Conservation (phyloP, 2,113 vertebrate genomes). For the Cyanoliseus patagonus region DNA sequence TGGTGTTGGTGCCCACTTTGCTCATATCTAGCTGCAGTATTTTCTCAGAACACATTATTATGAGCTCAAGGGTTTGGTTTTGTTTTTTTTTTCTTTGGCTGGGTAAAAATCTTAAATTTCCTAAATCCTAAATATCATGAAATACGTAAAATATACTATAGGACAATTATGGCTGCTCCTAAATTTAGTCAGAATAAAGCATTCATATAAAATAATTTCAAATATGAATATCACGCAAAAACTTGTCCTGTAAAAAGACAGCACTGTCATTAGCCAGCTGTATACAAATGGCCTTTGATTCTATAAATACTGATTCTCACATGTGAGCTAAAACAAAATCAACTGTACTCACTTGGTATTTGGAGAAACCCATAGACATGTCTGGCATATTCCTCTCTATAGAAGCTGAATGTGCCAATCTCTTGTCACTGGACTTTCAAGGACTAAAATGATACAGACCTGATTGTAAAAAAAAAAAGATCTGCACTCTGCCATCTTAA, state of each 20-base stretch:
- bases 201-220: background rate
- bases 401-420: background rate
- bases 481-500: background rate
- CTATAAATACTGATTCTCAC: constrained; percentile 21
- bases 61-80: background rate
- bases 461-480: background rate
- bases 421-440: background rate
- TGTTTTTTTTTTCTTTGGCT: background rate
- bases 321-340: background rate
- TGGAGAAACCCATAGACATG: background rate
- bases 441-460: background rate
- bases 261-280: constrained; percentile 44
- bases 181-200: constrained; percentile 20
- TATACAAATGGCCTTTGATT: background rate
- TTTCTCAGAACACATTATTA: background rate
- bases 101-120: background rate
- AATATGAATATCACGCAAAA: background rate
- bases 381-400: background rate
- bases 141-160: background rate
- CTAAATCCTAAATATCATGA: background rate
- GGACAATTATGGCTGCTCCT: background rate
- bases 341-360: constrained; percentile 8
- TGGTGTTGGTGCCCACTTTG: background rate
- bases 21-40: background rate
- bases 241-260: background rate